Evolutionary conservation across 2,888 invertebrate species (phyloP), one percentile per base, ranked within the genome.

Genomic region (Eulithis prunata): DNA sequence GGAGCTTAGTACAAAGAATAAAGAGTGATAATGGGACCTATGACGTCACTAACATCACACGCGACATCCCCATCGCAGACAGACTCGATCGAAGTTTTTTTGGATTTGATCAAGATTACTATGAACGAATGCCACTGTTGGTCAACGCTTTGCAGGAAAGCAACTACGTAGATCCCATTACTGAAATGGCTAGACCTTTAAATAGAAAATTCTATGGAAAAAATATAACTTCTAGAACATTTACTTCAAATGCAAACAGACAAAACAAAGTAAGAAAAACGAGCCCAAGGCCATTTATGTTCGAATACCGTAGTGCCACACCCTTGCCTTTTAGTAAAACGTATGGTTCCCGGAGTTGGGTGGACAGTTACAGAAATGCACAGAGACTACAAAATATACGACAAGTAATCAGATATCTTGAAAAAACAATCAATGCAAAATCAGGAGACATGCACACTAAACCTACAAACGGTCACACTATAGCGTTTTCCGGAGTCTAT

Each of bases 201-300:
- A 74, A 64, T 56, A 78, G 72, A 66, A 68, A 28, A 53, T 55
- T 53, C 0, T 49, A 21, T 28, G 60, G 62, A n/a, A 76, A 66
- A 69, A 68, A 58, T 46, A 55, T n/a, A 12, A 51, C 21, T 10
- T 45, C 56, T 14, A 65, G 61, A 45, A 69, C 56, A 13, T 64
- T 64, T 57, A 12, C 54, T 64, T n/a, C 60, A 4, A 59, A 72
- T 51, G 71, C 72, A 14, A 81, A 80, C 57, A 82, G 71, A 68
- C 73, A 78, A 7, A 77, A 66, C 38, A 64, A 72, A 21, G 78
- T 90, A 8, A 82, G 89, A 78, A 88, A 87, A 79, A 90, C 90
- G 0, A 93, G 90, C 68, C 94, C 94, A 0, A 83, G 90, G 51
- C 94, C 94, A 0, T 94, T 94, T 75, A 87, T 90, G 64, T 90